Percentiles rank a stretch among this genome's conserved stretches.
phyloP scores from a whole-genome alignment of 2,797 vertebrate genomes.

The Megalops cyprinoides region DNA sequence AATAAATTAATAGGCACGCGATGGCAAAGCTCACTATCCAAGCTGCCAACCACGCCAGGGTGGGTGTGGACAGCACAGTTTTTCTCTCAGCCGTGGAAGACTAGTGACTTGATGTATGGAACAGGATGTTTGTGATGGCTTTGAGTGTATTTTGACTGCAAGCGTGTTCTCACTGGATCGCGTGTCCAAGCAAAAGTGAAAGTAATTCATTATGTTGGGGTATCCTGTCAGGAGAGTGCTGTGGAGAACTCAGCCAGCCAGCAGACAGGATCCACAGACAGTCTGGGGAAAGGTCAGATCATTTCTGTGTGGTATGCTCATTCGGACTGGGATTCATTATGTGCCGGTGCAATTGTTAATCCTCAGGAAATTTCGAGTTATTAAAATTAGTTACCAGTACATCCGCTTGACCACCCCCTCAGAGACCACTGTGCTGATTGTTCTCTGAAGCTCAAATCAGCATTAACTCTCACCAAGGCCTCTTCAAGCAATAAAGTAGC shows the following conservation, averaged over 20 bases:
- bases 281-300: constrained; percentile 41
- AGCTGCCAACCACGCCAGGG: constrained; percentile 45
- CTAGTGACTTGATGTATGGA: constrained; percentile 50
- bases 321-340: not conserved
- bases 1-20: constrained; percentile 55
- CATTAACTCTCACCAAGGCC: not conserved
- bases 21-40: constrained; percentile 33
- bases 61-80: constrained; percentile 33
- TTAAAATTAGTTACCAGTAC: too few species aligned
- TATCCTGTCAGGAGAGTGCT: constrained; percentile 57
- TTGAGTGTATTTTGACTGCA: constrained; percentile 61
- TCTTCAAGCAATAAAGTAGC: not conserved
- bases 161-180: constrained; percentile 55
- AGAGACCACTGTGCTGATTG: too few species aligned
- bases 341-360: constrained; percentile 6
- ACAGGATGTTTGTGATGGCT: constrained; percentile 58
- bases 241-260: constrained; percentile 59
- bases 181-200: constrained; percentile 56
- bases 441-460: not conserved
- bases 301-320: not conserved
- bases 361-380: constrained; percentile 17
- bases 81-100: constrained; percentile 35
- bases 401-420: too few species aligned
- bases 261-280: constrained; percentile 50
- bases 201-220: constrained; percentile 68